Evolutionary conservation across 2,113 vertebrate genomes (phyloP).

Genomic region (Ascaphus truei): DNA sequence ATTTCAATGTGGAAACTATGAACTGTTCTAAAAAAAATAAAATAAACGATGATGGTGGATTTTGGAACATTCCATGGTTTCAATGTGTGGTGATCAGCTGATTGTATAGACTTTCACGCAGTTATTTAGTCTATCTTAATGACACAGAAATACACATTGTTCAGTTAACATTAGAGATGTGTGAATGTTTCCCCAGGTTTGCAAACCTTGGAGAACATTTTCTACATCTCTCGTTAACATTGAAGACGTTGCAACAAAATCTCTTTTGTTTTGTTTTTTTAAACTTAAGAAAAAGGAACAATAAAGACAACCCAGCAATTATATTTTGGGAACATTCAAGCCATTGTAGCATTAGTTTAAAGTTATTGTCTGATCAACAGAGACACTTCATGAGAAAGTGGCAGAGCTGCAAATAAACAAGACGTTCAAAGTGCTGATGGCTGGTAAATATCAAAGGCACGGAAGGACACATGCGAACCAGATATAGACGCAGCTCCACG

Average conservation of each 20-base stretch:
- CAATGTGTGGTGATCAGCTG: no score
- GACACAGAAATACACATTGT: no score
- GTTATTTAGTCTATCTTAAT: no score
- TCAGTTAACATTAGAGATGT: no score
- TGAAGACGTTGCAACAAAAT: no score
- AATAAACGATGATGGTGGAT: no score
- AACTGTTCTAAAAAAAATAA: no score
- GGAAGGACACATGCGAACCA: slow-evolving; percentile 3
- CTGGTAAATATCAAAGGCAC: slow-evolving; percentile 20
- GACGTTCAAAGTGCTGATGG: slow-evolving; percentile 8
- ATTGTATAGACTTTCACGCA: no score
- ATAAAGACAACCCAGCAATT: neutral
- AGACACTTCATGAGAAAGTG: slow-evolving; percentile 14
- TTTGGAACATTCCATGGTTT: no score
- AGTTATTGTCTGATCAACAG: slow-evolving; percentile 14
- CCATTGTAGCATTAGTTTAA: slow-evolving; percentile 1
- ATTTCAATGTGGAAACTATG: no score
- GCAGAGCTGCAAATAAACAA: slow-evolving; percentile 17
- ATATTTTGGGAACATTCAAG: neutral
- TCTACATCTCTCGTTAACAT: no score
- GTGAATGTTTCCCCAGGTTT: neutral
- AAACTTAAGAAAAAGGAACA: neutral
- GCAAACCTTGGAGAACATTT: neutral
- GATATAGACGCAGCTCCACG: slow-evolving; percentile 15
- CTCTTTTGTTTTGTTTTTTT: no score